phyloP scores from a whole-genome alignment of 2,113 vertebrate genomes.

The Eonycteris spelaea region DNA sequence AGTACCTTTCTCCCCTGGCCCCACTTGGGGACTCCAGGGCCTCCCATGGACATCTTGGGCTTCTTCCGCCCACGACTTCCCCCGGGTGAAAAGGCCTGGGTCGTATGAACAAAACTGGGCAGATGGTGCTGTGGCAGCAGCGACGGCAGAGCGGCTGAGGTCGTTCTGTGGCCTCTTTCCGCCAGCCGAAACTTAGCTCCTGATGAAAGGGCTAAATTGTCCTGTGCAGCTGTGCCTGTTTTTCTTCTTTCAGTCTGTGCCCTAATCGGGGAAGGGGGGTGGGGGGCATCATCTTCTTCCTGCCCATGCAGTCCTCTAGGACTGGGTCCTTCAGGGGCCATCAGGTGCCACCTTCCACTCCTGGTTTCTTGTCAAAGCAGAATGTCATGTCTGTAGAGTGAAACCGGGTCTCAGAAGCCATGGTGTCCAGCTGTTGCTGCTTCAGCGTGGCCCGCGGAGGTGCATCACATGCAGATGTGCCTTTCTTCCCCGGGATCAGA shows the following conservation, averaged over 20 bases:
- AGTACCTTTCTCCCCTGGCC: neutral
- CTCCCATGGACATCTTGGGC: neutral
- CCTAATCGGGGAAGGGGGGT: neutral
- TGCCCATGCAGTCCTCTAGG: neutral
- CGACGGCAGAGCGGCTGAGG: neutral
- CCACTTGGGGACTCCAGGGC: neutral
- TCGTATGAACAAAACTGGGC: neutral
- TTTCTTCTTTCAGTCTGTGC: neutral
- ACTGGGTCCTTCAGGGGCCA: neutral
- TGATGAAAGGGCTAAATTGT: neutral
- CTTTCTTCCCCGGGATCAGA: neutral
- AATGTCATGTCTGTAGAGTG: neutral
- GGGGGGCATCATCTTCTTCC: neutral
- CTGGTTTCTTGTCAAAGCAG: neutral
- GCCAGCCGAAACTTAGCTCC: neutral
- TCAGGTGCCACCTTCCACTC: neutral
- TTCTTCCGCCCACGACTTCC: neutral
- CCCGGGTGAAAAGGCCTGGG: neutral
- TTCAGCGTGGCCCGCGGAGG: neutral
- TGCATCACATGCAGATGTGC: accelerated
- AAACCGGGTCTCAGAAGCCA: neutral
- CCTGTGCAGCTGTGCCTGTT: slow-evolving; percentile 18
- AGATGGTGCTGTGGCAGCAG: neutral
- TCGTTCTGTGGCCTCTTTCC: neutral
- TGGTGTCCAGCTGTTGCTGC: neutral